Base-by-base conservation (phyloP, 2,888 invertebrate genomes). In the Nephrotoma flavescens region DNA sequence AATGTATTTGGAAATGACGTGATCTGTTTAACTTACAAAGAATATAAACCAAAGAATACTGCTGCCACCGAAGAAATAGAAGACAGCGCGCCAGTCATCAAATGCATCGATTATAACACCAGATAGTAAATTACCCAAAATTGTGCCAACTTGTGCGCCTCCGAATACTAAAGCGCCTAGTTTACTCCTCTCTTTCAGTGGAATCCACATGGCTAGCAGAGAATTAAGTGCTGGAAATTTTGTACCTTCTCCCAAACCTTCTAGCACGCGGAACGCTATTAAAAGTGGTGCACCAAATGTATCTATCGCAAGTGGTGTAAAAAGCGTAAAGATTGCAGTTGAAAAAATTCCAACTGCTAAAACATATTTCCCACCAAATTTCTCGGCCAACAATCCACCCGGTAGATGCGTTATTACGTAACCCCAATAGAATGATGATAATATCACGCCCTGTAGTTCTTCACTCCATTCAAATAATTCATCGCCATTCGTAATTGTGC, bases 181-280 rank as follows among this genome's bases (percentile, higher is more conserved):
- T 88, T 95, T 94, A 7, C 96, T 95, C 88, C 97, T 92, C 89
- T 97, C 96, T 1, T 94, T 94, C 0, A 95, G 92, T 0, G 96
- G 96, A 0, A 96, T 95, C 97, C 97, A 97, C 89, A 95, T 94
- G 0, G 96, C 95, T 5, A 97, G 91, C 90, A 97, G 92, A 0
- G 95, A 95, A 90, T 96, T 96, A 89, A 98, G 92, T 0, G 98
- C 97, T 1, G 96, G 97, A 90, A 95, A 96, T 0, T 96, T 96
- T 4, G 96, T 95, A 41, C 96, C 96, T 93, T 97, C 97, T 87
- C 96, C 96, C 3, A 97, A 92, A 57, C 97, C 97, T 93, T 96
- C 96, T 4, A 96, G 89, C 0, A 97, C 94, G 87, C 97, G 93
- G 11, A 96, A 90, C 11, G 94, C 92, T 83, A 97, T 95, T n/a